Conservation (phyloP, 2,888 invertebrate genomes). For the Nasonovia ribisnigri region DNA sequence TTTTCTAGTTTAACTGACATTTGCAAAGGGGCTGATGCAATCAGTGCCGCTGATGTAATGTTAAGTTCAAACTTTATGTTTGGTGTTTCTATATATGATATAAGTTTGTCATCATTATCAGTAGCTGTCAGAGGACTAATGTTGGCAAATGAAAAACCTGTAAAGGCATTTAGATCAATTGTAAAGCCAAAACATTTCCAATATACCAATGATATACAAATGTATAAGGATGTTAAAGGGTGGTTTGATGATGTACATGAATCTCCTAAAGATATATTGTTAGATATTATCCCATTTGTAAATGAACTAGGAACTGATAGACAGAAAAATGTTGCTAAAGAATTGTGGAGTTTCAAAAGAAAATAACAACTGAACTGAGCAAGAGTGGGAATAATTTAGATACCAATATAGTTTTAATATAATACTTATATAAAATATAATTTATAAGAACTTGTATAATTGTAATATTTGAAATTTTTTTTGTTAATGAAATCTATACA, state of each 20-base stretch:
- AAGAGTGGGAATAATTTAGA: neutral
- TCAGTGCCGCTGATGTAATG: slow-evolving; percentile 81
- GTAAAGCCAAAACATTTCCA: slow-evolving; percentile 61
- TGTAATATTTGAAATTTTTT: neutral
- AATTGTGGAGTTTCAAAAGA: slow-evolving; percentile 50
- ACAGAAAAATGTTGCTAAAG: slow-evolving; percentile 36
- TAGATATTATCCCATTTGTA: slow-evolving; percentile 58
- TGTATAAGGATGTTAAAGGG: slow-evolving; percentile 40
- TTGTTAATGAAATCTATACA: neutral
- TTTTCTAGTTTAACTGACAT: slow-evolving; percentile 72
- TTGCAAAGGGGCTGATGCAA: slow-evolving; percentile 75
- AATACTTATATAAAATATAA: neutral
- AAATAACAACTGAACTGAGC: neutral
- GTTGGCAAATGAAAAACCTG: slow-evolving; percentile 78
- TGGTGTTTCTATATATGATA: slow-evolving; percentile 32
- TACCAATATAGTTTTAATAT: neutral
- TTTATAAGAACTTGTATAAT: slow-evolving; percentile 13
- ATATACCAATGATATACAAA: slow-evolving; percentile 49
- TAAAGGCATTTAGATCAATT: slow-evolving; percentile 62
- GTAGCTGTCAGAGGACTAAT: slow-evolving; percentile 77
- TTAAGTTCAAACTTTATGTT: slow-evolving; percentile 69
- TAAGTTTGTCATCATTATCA: slow-evolving; percentile 69
- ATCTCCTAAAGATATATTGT: slow-evolving; percentile 60
- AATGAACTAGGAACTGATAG: slow-evolving; percentile 53
- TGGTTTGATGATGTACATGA: slow-evolving; percentile 35